Conservation (phyloP, 2,113 vertebrate species). For the Chionodraco myersi region DNA sequence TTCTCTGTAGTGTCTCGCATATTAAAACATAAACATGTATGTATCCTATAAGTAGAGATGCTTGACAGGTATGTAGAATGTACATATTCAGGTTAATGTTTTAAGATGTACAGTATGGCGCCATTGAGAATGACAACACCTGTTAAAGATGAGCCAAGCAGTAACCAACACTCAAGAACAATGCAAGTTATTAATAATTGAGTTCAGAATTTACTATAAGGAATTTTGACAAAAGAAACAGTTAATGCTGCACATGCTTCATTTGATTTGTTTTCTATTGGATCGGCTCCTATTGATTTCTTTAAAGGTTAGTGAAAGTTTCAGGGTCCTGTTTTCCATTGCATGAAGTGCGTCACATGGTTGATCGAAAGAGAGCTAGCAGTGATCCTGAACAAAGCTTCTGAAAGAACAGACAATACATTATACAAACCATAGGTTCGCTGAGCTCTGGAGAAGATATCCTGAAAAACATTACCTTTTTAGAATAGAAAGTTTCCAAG, state of each 20-base stretch:
- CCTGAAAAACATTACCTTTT: neutral
- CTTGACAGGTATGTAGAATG: constrained; percentile 38
- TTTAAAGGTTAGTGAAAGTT: neutral
- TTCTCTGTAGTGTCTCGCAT: constrained; percentile 17
- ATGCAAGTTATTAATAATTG: neutral
- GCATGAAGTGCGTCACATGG: neutral
- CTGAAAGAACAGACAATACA: neutral
- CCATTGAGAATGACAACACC: constrained; percentile 12
- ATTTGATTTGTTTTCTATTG: constrained; percentile 3
- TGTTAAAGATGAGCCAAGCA: constrained; percentile 28
- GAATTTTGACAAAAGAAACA: too few species aligned
- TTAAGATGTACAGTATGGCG: constrained; percentile 30
- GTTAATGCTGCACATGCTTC: too few species aligned
- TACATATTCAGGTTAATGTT: constrained; percentile 47
- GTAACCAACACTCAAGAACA: constrained; percentile 13
- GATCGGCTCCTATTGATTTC: constrained; percentile 11
- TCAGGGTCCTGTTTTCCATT: neutral
- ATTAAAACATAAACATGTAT: constrained; percentile 31
- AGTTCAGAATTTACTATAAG: neutral
- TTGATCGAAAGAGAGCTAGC: neutral
- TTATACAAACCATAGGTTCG: neutral
- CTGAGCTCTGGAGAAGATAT: constrained; percentile 5
- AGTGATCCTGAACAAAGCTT: neutral
- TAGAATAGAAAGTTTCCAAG: neutral
- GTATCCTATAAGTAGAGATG: constrained; percentile 44